A percentile compares a stretch with the other conserved stretches of the same genome.
phyloP scores from a whole-genome alignment of 2,888 invertebrate species.

The Loripinus fragilis region DNA sequence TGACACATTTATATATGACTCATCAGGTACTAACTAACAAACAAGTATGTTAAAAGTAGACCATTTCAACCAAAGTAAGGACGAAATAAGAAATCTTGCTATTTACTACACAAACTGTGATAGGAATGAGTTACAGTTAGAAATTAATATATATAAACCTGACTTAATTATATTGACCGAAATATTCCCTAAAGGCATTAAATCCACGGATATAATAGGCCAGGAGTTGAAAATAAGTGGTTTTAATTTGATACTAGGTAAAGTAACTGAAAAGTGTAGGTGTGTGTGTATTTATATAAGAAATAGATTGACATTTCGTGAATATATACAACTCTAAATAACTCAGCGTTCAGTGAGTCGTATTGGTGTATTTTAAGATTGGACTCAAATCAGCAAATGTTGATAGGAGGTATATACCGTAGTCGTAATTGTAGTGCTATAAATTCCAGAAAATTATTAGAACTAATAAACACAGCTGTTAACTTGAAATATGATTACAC shows the following conservation, averaged over 20 bases:
- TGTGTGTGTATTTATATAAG: slow-evolving; percentile 11
- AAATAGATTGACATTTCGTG: slow-evolving; percentile 3
- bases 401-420: slow-evolving; percentile 15
- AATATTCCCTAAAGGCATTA: slow-evolving; percentile 11
- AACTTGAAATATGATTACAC: slow-evolving; percentile 13
- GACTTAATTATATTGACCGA: slow-evolving; percentile 20
- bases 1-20: neutral
- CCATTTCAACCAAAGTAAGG: neutral
- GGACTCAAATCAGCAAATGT: neutral
- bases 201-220: neutral
- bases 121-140: slow-evolving; percentile 13
- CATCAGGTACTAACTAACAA: neutral
- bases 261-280: slow-evolving; percentile 8
- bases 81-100: slow-evolving; percentile 4
- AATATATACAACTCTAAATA: slow-evolving; percentile 5
- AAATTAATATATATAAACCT: slow-evolving; percentile 13
- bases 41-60: neutral
- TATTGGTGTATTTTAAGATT: slow-evolving; percentile 19
- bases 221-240: slow-evolving; percentile 12
- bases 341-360: slow-evolving; percentile 1
- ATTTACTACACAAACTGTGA: slow-evolving; percentile 26
- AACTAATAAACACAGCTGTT: slow-evolving; percentile 6
- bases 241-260: slow-evolving; percentile 4
- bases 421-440: neutral
- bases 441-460: slow-evolving; percentile 7